Evolutionary conservation across 2,888 invertebrate species (phyloP).

Genomic region (Psylliodes chrysocephalus): DNA sequence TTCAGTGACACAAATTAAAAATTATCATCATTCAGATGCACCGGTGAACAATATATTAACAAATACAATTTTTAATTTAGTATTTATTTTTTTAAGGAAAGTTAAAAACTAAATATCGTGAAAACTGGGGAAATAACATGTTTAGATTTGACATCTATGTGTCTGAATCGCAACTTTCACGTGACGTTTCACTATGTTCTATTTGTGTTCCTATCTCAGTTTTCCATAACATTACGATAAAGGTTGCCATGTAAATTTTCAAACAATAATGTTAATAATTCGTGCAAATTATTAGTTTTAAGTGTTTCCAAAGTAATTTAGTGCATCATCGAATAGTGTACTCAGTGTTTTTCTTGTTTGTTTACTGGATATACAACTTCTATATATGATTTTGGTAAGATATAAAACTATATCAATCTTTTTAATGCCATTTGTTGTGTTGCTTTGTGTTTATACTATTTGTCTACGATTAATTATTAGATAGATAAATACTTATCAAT

Average conservation of each 20-base stretch:
- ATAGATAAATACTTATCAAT: slow-evolving; percentile 16
- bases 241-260: slow-evolving; percentile 48
- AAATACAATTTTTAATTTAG: too few relatives aligned
- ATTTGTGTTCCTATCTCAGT: slow-evolving; percentile 53
- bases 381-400: slow-evolving; percentile 24
- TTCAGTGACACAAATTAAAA: too few relatives aligned
- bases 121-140: background rate
- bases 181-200: slow-evolving; percentile 50
- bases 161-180: slow-evolving; percentile 43
- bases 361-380: slow-evolving; percentile 27
- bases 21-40: too few relatives aligned
- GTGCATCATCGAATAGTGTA: slow-evolving; percentile 26
- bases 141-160: slow-evolving; percentile 19
- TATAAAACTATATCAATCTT: background rate
- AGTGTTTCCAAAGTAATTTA: slow-evolving; percentile 29
- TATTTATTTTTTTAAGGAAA: too few relatives aligned
- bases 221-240: slow-evolving; percentile 49
- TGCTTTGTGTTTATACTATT: background rate
- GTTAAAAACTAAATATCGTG: too few relatives aligned
- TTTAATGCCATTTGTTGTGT: background rate
- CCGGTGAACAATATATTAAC: too few relatives aligned
- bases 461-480: slow-evolving; percentile 10
- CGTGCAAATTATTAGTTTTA: slow-evolving; percentile 27
- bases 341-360: slow-evolving; percentile 33
- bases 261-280: slow-evolving; percentile 33